Base-by-base conservation (phyloP, 1,140 invertebrate species). In the Gonatopus flavifemur region DNA sequence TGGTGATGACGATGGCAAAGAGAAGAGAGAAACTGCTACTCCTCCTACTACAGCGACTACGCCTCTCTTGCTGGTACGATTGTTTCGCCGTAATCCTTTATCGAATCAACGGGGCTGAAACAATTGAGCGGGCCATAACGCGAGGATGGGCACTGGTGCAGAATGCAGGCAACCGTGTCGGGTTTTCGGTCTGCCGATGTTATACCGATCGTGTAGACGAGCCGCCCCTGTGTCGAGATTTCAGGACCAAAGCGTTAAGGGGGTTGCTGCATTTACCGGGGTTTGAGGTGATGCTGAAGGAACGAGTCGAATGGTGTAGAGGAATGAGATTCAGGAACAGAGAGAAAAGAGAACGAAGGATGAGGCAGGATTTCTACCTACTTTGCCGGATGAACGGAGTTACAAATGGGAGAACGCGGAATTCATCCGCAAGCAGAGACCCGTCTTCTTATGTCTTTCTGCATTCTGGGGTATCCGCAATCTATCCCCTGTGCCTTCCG, bases 91-190 rank as follows among this genome's bases (percentile, higher is more conserved):
- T 75, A 75, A 75, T 75, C 71, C 72, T 74, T 75, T 75, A 75
- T 75, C 74, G 71, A 69, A 75, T 75, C 71, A 75, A 74, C 70
- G 71, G 66, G 67, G 72, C 71, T 75, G 71, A 74, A 75, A 75
- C 72, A 73, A 74, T 75, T 72, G 70, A 74, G 70, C 69, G 65
- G 51, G 58, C 64, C 57, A 68, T 63, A 66, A 62, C 55, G 59
- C 55, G 56, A 60, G 58, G 55, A 66, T 62, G 58, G 59, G 53
- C 40, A 50, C 55, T 37, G 33, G 21, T 32, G 52, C 53, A 49
- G 57, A 37, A 24, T 21, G 18, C n/a, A n/a, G 31, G n/a, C 31
- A 31, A 21, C 8, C 19, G 20, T 10, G 19, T 40, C 16, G 18
- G 21, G 37, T 19, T 19, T 22, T 21, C 37, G 32, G 7, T 33